Evolutionary conservation across 2,888 invertebrate species (phyloP).

Genomic region (Polia nebulosa): DNA sequence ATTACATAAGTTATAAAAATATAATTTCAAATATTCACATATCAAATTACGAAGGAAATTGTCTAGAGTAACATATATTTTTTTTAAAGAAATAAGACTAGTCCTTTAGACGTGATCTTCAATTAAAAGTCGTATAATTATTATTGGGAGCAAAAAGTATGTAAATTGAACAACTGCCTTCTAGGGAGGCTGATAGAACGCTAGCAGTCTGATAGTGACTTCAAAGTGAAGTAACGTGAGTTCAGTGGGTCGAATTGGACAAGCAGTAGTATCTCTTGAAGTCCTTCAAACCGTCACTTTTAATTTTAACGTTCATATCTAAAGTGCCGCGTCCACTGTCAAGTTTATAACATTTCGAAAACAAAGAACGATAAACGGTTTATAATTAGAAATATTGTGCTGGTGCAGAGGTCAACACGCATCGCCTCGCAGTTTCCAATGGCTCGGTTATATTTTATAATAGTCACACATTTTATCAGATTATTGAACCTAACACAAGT

Average conservation of each 20-base stretch:
- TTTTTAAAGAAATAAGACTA: no score
- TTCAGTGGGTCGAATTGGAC: conserved; percentile 10
- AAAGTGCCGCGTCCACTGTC: conserved; percentile 56
- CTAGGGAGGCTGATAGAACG: conserved; percentile 25
- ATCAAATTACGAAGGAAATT: no score
- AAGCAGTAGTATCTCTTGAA: neutral
- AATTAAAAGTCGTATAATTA: no score
- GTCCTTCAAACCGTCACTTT: neutral
- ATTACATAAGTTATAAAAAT: no score
- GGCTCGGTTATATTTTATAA: conserved; percentile 75
- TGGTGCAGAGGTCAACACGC: conserved; percentile 81
- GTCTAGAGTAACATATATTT: no score
- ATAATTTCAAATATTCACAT: no score
- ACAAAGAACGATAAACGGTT: conserved; percentile 68
- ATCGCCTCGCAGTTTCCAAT: conserved; percentile 77
- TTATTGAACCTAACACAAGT: conserved; percentile 78
- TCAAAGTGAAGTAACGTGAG: conserved; percentile 6
- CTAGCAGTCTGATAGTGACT: conserved; percentile 29
- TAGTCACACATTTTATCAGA: conserved; percentile 75
- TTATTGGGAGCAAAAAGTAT: conserved; percentile 6
- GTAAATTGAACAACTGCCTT: conserved; percentile 40
- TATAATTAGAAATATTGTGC: conserved; percentile 84
- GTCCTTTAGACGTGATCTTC: no score
- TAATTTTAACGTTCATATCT: conserved; percentile 24
- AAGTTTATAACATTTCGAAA: conserved; percentile 67